Evolutionary conservation across 2,113 vertebrate genomes (phyloP).

Genomic region (Entelurus aequoreus): DNA sequence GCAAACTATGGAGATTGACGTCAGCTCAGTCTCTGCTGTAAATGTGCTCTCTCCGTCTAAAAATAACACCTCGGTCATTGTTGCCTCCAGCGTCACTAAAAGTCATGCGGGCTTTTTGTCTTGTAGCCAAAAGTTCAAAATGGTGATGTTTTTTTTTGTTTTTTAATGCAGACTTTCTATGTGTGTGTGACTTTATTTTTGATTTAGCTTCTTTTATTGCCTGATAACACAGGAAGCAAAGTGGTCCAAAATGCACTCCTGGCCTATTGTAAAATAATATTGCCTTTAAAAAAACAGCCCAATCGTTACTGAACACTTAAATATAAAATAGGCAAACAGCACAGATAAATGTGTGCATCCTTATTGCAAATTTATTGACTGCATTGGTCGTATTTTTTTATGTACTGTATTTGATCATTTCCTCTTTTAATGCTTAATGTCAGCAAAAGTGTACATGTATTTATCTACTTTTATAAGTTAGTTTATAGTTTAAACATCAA

Average conservation of each 20-base stretch:
- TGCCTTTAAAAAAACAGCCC: neutral
- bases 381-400: no score
- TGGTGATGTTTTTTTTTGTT: neutral
- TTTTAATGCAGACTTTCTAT: neutral
- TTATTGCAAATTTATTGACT: no score
- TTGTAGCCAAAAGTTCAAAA: neutral
- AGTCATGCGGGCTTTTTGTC: neutral
- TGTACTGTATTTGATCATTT: no score
- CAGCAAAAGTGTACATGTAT: no score
- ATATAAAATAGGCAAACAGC: no score
- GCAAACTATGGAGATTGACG: constrained; percentile 29
- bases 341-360: neutral
- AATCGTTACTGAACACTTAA: no score
- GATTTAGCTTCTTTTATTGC: neutral
- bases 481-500: no score
- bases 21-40: constrained; percentile 3
- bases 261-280: no score
- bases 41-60: constrained; percentile 4
- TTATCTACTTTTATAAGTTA: no score
- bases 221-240: no score
- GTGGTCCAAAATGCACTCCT: no score
- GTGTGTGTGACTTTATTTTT: neutral
- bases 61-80: constrained; percentile 14
- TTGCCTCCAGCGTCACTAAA: constrained; percentile 15
- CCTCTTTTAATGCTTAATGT: no score